phyloP scores from a whole-genome alignment of 2,797 vertebrate species.

The Rhinatrema bivittatum region DNA sequence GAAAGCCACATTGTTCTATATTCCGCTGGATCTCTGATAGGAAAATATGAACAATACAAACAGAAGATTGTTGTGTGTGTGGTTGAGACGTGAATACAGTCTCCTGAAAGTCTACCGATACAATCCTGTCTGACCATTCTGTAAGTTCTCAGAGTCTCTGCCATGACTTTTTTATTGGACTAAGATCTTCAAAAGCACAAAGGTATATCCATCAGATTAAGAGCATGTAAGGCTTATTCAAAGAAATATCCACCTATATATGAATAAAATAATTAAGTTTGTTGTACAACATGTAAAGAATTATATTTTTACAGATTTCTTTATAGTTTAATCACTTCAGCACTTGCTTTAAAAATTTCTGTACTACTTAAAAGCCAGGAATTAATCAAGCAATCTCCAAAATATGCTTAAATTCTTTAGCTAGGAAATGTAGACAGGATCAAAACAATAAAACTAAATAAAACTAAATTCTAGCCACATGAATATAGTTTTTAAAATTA shows the following conservation, averaged over 20 bases:
- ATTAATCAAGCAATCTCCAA: too few relatives aligned
- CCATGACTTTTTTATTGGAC: constrained; percentile 1
- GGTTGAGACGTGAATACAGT: constrained; percentile 4
- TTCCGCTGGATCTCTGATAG: neutral
- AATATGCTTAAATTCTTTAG: too few relatives aligned
- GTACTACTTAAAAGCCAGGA: too few relatives aligned
- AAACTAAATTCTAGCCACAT: too few relatives aligned
- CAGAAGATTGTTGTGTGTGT: constrained; percentile 9
- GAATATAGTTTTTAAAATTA: too few relatives aligned
- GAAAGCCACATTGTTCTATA: constrained; percentile 12
- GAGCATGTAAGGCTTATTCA: neutral
- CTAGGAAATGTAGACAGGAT: too few relatives aligned
- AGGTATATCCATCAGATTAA: constrained; percentile 10
- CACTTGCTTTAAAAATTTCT: too few relatives aligned
- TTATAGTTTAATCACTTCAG: too few relatives aligned
- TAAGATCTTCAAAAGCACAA: constrained; percentile 7
- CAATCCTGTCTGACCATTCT: neutral
- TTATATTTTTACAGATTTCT: too few relatives aligned
- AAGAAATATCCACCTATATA: neutral
- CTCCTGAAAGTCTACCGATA: constrained; percentile 12
- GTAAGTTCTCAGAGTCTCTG: neutral
- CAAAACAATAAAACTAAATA: too few relatives aligned
- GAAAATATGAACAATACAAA: constrained; percentile 10
- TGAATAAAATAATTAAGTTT: too few relatives aligned
- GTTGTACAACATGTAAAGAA: too few relatives aligned